phyloP scores from a whole-genome alignment of 2,113 vertebrate species.

The Oncorhynchus mykiss region DNA sequence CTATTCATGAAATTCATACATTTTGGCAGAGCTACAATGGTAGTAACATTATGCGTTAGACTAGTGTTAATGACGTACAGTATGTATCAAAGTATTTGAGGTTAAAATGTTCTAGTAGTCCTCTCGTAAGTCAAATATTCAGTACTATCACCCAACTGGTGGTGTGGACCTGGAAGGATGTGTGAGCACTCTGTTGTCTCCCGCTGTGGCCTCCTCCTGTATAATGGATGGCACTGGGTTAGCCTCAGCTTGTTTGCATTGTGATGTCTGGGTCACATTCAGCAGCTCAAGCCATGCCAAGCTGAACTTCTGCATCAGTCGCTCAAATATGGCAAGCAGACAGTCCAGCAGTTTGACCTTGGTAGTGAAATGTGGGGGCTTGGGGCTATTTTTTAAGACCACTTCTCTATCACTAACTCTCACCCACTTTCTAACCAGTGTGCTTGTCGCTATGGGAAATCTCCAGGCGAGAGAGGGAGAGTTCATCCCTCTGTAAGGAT shows the following conservation, averaged over 20 bases:
- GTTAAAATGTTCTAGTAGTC: too few relatives aligned
- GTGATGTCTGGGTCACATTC: conserved; percentile 57
- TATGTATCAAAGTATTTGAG: too few relatives aligned
- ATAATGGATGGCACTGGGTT: conserved; percentile 34
- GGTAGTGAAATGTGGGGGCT: too few relatives aligned
- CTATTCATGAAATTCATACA: too few relatives aligned
- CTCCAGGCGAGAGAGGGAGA: conserved; percentile 54
- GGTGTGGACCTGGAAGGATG: conserved; percentile 32
- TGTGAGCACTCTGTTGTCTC: conserved; percentile 33
- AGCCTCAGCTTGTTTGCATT: conserved; percentile 52
- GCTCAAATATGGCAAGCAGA: conserved; percentile 18
- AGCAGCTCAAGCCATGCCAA: conserved; percentile 43
- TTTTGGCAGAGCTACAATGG: too few relatives aligned
- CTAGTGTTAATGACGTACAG: too few relatives aligned
- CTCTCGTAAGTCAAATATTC: too few relatives aligned
- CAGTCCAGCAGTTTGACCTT: background rate
- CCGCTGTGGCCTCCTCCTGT: conserved; percentile 14
- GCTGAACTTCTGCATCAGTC: conserved; percentile 36
- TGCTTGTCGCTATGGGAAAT: conserved; percentile 40
- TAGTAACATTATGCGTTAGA: too few relatives aligned
- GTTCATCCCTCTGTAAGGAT: conserved; percentile 78
- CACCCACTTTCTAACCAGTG: conserved; percentile 1
- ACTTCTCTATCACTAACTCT: conserved; percentile 7
- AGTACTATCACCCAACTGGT: too few relatives aligned
- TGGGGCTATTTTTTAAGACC: background rate